Base-by-base conservation (phyloP, 2,888 invertebrate species). In the Eurytoma adleriae region DNA sequence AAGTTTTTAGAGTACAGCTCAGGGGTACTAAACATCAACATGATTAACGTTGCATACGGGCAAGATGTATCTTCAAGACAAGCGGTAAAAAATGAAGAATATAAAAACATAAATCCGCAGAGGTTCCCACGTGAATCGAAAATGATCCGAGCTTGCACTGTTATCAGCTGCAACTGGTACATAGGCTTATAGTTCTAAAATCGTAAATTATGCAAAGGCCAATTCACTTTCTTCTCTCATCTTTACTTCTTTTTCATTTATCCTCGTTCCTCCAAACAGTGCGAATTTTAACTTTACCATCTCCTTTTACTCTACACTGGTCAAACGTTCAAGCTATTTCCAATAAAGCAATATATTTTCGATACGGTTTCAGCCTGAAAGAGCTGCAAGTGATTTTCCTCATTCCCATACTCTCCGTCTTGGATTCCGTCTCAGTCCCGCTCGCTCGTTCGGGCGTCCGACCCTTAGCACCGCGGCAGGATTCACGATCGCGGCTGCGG, bases 401-500 rank as follows among this genome's bases (percentile, higher is more conserved):
- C 24, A 10, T 54, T 61, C 68, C 30, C 61, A 18, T 40, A 61
- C 56, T 27, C 48, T 24, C 5, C 27, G 3, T n/a, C 48, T 48
- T 50, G 16, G 16, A 27, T 24, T n/a, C 5, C 27, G 3, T 24
- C 48, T 59, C 57, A 24, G 16, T 27, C 61, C 30, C 61, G 3
- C 62, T 27, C 30, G 13, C 13, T 16, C 50, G 14, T 13, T 75
- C 67, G 18, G 30, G 27, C 56, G n/a, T 64, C 64, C 76, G 62
- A 48, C 70, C 57, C 27, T 70, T 48, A 72, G 61, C 24, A 20
- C 10, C 24, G 62, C 40, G 48, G 7, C 52, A 54, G 76, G 67
- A 76, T 80, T 80, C 80, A 80, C 80, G 80, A 76, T 76, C 80
- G 54, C 76, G 82, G 14, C n/a, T 3, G 73, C 40, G 14, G 54